Base-by-base conservation (phyloP, 2,888 invertebrate genomes). In the Dermolepida albohirtum region DNA sequence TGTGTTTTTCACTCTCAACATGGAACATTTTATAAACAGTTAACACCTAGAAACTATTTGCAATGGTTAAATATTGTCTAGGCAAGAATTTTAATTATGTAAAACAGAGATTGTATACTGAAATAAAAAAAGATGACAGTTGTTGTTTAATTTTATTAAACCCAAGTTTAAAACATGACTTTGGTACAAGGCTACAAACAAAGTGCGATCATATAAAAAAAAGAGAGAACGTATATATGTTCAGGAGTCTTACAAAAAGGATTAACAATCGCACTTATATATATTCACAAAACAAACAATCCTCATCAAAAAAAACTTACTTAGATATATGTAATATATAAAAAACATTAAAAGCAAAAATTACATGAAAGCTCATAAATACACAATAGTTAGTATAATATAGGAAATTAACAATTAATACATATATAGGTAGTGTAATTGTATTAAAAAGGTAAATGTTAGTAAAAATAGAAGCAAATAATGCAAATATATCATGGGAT, bases 111-210 rank as follows among this genome's bases (percentile, higher is more conserved):
- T n/a, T n/a, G n/a, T n/a, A n/a, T n/a, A n/a, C 14, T 16, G 12
- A 66, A 55, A 66, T 34, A 39, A 66, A 57, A 66, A 66, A 12
- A 34, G 14, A 6, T 14, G 34, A 7, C 27, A 55, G 43, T 68
- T 51, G 55, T 68, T 55, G 57, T 64, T 55, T 54, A 64, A 64
- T 69, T 69, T 69, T 62, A 65, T 69, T 69, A 69, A 69, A 69
- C 69, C 69, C 65, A 69, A 69, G 65, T 43, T 66, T 65, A 69
- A 69, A 66, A 69, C 62, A 66, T 69, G 66, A 69, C 69, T 69
- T 69, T 69, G 69, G 69, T 69, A 69, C 64, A 66, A 63, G 57
- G 65, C 62, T 69, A 69, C 65, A 66, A 69, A 69, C 65, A 69
- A 66, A 69, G 65, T 67, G 66, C 66, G 43, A 62, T 67, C 29